phyloP scores from a whole-genome alignment of 2,113 vertebrate species.

The Prionailurus viverrinus region DNA sequence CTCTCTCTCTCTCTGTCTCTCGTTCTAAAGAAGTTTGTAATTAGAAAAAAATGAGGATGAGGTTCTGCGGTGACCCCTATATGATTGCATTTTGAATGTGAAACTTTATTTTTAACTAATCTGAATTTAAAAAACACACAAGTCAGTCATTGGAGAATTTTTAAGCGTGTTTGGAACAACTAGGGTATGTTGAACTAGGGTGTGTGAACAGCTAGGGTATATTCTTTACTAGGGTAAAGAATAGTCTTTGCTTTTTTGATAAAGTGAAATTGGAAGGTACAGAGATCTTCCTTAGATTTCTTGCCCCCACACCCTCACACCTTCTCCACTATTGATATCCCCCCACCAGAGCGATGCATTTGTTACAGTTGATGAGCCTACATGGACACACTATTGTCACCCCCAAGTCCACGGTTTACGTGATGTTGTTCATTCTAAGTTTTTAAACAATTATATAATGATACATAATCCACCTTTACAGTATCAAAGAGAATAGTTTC shows the following conservation, averaged over 20 bases:
- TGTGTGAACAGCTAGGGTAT: background rate
- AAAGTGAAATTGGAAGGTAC: background rate
- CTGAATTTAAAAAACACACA: background rate
- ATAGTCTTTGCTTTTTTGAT: background rate
- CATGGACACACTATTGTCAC: background rate
- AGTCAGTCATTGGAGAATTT: background rate
- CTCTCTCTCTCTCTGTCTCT: no score
- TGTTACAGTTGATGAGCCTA: background rate
- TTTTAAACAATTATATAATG: slow-evolving; percentile 26
- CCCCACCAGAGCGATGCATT: background rate
- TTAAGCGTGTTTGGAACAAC: background rate
- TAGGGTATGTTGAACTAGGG: background rate
- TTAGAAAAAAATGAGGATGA: background rate
- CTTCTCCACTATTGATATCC: background rate
- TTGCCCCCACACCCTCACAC: background rate
- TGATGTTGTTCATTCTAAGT: background rate
- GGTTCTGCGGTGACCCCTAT: background rate
- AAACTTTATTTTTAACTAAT: slow-evolving; percentile 46
- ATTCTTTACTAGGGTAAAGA: background rate
- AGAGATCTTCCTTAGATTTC: background rate
- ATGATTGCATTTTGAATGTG: slow-evolving; percentile 27
- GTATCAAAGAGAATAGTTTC: background rate
- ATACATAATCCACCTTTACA: background rate
- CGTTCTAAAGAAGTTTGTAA: background rate
- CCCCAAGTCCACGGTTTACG: background rate